Base-by-base conservation (phyloP, 92 coral and sea anemone species). In the Plumapathes pennacea region DNA sequence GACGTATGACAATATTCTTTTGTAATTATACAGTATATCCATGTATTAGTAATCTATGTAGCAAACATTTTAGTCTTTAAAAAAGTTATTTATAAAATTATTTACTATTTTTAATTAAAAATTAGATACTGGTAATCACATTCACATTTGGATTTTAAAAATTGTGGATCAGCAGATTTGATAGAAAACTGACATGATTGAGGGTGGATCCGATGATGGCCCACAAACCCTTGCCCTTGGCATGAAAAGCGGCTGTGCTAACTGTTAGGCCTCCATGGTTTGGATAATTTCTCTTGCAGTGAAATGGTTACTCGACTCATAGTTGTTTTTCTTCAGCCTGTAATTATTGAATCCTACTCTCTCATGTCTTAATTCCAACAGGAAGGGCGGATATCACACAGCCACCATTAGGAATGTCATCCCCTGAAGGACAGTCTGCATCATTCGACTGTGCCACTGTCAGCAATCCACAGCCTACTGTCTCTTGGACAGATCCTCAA, bases 401-500 rank as follows among this genome's bases (percentile, higher is more conserved):
- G 38, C 66, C 84, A 8, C 95, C 95, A 15, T 57, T 71, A 2
- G 41, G 58, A 0, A 24, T 56, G 23, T 58, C 73, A 12, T 66
- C 86, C 12, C 89, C 88, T 43, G 72, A 74, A 20, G 82, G 88
- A 12, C 79, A 80, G 43, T 54, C 81, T 5, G 98, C 80, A 3
- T 22, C 27, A 11, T 88, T 92, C 27, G 74, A 71, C 41, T 92
- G 98, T 52, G 75, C 49, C 18, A 72, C 52, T 25, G 62, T 51
- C 46, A 85, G 86, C 12, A 27, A 48, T 23, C 77, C 79, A 3
- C 26, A 23, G 11, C 85, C 85, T 0, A 38, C 40, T 44, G 63
- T 80, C 7, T 32, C 54, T 2, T 92, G 98, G 98, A 33, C 22
- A 32, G 48, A 72, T 25, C 26, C 76, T 13, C 28, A 15, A 7